Conservation (phyloP, 1,140 invertebrate genomes). For the Thaumatotibia leucotreta region DNA sequence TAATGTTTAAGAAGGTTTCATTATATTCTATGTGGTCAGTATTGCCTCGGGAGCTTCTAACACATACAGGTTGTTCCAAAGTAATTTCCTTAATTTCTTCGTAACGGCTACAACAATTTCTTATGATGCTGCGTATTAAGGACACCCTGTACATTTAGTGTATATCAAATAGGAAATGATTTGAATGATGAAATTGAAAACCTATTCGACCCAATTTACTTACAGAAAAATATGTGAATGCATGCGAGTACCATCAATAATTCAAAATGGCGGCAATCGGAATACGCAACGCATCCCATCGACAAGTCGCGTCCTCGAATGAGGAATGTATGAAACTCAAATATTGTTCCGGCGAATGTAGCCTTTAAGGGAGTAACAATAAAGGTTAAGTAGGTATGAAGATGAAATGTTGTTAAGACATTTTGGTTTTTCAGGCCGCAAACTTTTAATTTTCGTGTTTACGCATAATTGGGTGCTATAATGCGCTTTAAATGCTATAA, state of each 20-base stretch:
- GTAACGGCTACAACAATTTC: too few species aligned
- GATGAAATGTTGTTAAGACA: background rate
- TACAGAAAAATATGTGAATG: background rate
- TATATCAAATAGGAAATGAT: too few species aligned
- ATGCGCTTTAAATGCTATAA: conserved; percentile 53
- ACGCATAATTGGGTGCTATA: conserved; percentile 61
- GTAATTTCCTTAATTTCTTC: too few species aligned
- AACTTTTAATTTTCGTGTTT: conserved; percentile 67
- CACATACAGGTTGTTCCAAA: too few species aligned
- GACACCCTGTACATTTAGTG: too few species aligned
- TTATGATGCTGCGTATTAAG: too few species aligned
- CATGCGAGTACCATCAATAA: background rate
- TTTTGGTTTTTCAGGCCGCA: background rate
- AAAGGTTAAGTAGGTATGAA: background rate
- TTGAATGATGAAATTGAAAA: background rate
- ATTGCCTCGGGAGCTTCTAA: too few species aligned
- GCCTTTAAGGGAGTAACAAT: background rate
- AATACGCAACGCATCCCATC: background rate
- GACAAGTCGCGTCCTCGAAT: background rate
- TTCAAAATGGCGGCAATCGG: background rate
- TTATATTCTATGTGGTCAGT: too few species aligned
- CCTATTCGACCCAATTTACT: background rate
- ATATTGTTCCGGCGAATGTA: background rate
- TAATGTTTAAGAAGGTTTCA: too few species aligned
- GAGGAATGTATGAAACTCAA: background rate